These are phyloP conservation scores for Huso huso DNA, from an alignment of 2,797 vertebrate genomes.

Conservation along the genomic window DNA sequence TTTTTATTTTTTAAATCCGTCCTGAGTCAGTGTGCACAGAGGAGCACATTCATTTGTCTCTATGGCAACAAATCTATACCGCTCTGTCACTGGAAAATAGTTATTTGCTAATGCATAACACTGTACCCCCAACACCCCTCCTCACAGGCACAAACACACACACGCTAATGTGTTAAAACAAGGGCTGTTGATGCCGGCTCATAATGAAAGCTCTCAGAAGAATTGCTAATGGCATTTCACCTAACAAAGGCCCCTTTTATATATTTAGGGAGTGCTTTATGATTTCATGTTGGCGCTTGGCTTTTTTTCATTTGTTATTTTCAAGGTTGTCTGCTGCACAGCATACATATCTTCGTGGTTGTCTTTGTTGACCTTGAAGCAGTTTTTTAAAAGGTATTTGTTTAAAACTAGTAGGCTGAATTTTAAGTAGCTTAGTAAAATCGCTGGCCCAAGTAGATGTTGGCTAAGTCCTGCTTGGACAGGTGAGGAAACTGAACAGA, in stretches of 20 bases:
- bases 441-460: too few relatives aligned
- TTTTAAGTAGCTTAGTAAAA: too few relatives aligned
- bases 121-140: constrained; percentile 5
- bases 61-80: constrained; percentile 21
- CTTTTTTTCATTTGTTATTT: too few relatives aligned
- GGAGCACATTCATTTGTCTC: constrained; percentile 27
- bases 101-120: constrained; percentile 30
- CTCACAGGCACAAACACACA: background rate
- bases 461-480: too few relatives aligned
- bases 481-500: too few relatives aligned
- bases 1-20: constrained; percentile 24
- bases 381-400: too few relatives aligned
- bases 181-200: background rate
- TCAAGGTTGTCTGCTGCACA: too few relatives aligned
- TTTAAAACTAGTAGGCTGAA: too few relatives aligned
- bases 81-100: constrained; percentile 21
- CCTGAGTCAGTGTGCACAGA: constrained; percentile 22
- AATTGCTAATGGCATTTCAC: background rate
- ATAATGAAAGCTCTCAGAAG: background rate
- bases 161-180: background rate
- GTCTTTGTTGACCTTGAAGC: too few relatives aligned
- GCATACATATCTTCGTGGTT: too few relatives aligned
- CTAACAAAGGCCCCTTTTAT: background rate
- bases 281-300: too few relatives aligned
- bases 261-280: too few relatives aligned